phyloP scores from a whole-genome alignment of 2,888 invertebrate genomes.

The Acleris emargana region DNA sequence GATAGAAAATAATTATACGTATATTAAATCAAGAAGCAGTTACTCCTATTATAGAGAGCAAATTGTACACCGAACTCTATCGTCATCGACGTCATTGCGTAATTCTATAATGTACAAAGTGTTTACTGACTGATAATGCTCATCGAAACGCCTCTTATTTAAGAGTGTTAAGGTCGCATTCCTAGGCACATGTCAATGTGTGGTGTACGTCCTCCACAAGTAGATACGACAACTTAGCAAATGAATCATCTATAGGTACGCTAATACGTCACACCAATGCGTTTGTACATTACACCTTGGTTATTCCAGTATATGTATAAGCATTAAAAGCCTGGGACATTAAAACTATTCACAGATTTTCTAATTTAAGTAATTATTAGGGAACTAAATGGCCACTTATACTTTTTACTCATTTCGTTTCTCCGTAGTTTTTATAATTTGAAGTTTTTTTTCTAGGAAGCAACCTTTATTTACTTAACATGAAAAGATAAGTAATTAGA shows the following conservation, averaged over 20 bases:
- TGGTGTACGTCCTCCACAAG: constrained; percentile 43
- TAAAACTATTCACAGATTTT: neutral
- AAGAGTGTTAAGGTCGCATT: constrained; percentile 71
- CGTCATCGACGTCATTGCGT: constrained; percentile 29
- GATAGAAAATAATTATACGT: too few relatives aligned
- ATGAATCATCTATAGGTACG: constrained; percentile 38
- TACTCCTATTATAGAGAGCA: constrained; percentile 28
- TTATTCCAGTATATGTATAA: constrained; percentile 8
- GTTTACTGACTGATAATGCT: constrained; percentile 64
- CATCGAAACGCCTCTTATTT: constrained; percentile 53
- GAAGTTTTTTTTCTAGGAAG: too few relatives aligned
- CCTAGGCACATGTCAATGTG: constrained; percentile 64
- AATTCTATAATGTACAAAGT: constrained; percentile 46
- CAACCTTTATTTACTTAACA: too few relatives aligned
- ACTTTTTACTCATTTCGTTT: neutral
- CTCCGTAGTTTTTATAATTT: too few relatives aligned
- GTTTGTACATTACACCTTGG: constrained; percentile 39
- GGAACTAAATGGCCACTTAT: neutral
- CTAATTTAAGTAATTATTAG: neutral
- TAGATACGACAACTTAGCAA: constrained; percentile 38
- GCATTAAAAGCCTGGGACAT: constrained; percentile 12
- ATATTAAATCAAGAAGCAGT: too few relatives aligned
- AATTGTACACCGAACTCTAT: neutral
- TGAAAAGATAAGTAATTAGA: too few relatives aligned
- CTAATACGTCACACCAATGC: constrained; percentile 31